Evolutionary conservation across 2,888 invertebrate genomes (phyloP).

Genomic region (Eucera pruinosa): DNA sequence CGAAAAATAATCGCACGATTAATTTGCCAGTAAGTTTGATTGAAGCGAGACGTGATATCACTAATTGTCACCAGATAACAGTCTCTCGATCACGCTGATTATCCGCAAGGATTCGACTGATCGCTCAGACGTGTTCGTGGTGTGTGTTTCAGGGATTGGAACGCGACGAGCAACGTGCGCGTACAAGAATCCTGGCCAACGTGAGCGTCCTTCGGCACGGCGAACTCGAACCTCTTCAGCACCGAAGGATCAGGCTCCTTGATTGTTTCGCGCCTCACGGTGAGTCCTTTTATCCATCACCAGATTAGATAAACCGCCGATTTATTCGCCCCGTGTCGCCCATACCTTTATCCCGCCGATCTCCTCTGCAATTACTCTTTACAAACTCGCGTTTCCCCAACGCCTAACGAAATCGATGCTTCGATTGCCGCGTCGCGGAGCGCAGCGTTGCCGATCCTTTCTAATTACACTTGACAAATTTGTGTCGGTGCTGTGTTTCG

Average conservation of each 20-base stretch:
- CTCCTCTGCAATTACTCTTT: constrained; percentile 11
- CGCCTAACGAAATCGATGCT: constrained; percentile 3
- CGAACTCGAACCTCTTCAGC: constrained; percentile 79
- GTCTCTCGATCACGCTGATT: constrained; percentile 63
- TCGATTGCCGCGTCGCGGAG: constrained; percentile 2
- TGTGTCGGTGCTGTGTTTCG: too few species aligned
- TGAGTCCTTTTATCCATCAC: constrained; percentile 73
- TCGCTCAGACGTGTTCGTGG: constrained; percentile 68
- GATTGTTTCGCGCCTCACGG: constrained; percentile 81
- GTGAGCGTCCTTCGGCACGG: constrained; percentile 81
- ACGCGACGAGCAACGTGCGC: constrained; percentile 83
- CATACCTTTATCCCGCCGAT: too few species aligned
- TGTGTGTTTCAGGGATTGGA: constrained; percentile 83
- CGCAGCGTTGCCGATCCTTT: too few species aligned
- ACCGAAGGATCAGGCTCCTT: constrained; percentile 80
- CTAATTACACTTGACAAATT: too few species aligned
- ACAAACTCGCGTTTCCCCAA: constrained; percentile 11
- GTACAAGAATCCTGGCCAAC: constrained; percentile 84
- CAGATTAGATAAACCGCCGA: constrained; percentile 42
- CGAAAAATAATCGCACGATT: too few species aligned
- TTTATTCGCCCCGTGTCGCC: constrained; percentile 18
- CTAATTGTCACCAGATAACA: constrained; percentile 52
- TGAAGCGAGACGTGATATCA: constrained; percentile 5
- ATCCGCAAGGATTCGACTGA: constrained; percentile 66
- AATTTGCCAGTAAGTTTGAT: too few species aligned